Percentiles rank a stretch among this genome's conserved stretches.
Evolutionary conservation across 2,797 vertebrate species (phyloP).

Genomic region (Sebastes alutus): DNA sequence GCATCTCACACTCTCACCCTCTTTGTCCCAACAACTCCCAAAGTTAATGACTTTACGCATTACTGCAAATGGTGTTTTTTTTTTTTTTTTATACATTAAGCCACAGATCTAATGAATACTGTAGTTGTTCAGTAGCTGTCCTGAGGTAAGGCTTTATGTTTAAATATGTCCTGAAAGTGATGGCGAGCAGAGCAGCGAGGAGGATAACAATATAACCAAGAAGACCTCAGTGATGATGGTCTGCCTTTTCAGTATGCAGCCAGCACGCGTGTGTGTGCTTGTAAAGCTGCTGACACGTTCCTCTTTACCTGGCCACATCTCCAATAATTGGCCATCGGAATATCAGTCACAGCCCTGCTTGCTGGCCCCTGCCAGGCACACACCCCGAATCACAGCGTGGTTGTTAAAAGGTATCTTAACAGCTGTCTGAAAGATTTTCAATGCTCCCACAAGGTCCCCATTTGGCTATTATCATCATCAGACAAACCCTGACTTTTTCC

Average conservation of each 20-base stretch:
- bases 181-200: conserved; percentile 63
- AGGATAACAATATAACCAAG: conserved; percentile 59
- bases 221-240: conserved; percentile 52
- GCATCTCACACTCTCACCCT: conserved; percentile 76
- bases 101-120: conserved; percentile 81
- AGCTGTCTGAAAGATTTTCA: conserved; percentile 64
- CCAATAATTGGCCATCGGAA: conserved; percentile 73
- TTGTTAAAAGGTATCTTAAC: conserved; percentile 63
- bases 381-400: conserved; percentile 48
- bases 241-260: conserved; percentile 75
- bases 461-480: conserved; percentile 68
- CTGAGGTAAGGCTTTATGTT: conserved; percentile 73
- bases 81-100: conserved; percentile 68
- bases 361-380: conserved; percentile 60
- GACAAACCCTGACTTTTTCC: conserved; percentile 64
- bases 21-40: conserved; percentile 80
- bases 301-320: conserved; percentile 75
- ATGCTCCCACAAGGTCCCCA: conserved; percentile 45
- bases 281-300: conserved; percentile 75
- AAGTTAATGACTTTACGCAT: conserved; percentile 86
- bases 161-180: conserved; percentile 69
- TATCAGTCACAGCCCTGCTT: conserved; percentile 72
- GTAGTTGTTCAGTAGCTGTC: conserved; percentile 67
- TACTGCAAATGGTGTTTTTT: conserved; percentile 78
- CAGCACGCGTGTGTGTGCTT: conserved; percentile 43